Base-by-base conservation (phyloP, 1,140 invertebrate genomes). In the Aphelenchoides besseyi region DNA sequence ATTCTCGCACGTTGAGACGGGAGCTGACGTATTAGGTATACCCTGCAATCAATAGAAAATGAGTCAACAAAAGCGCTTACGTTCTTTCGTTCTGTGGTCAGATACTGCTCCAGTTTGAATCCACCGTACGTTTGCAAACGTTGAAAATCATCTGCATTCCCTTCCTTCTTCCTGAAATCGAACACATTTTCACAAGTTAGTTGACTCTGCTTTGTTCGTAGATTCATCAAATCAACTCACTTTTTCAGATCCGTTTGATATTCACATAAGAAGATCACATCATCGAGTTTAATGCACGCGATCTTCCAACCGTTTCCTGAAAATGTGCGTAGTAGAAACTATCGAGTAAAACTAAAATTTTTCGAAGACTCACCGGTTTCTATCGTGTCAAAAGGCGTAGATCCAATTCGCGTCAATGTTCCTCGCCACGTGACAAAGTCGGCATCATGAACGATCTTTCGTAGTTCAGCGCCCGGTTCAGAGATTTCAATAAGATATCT, bases 381-480 rank as follows among this genome's bases (percentile, higher is more conserved):
- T 16, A 61, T 1, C 2, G 59, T 30, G 59, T 61, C 59, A 36
- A 29, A 61, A 28, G 59, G 59, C 1, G 59, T n/a, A 26, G 59
- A n/a, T 0, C 59, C 59, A 28, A 61, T 36, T 61, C 59, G n/a
- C 16, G 59, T 61, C 30, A 61, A 61, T n/a, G 59, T 61, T 30
- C 59, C 59, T 29, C 59, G n/a, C 59, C 59, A 61, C n/a, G 59
- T 18, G 59, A 61, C 59, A 2, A 61, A n/a, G 30, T 61, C 59
- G 2, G 59, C 59, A 18, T 35, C 59, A 2, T 61, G 59, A 2
- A 61, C n/a, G 33, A 61, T 30, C 59, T 61, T 61, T 36, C 30
- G n/a, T 18, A 61, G 59, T n/a, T 61, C 16, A n/a, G 26, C 33
- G 16, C 28, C 28, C 30, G 59, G 59, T 36, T 61, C 59, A n/a